Percentiles rank a stretch among this genome's conserved stretches.
Conservation (phyloP, 2,888 invertebrate genomes). For the Buathra laborator region DNA sequence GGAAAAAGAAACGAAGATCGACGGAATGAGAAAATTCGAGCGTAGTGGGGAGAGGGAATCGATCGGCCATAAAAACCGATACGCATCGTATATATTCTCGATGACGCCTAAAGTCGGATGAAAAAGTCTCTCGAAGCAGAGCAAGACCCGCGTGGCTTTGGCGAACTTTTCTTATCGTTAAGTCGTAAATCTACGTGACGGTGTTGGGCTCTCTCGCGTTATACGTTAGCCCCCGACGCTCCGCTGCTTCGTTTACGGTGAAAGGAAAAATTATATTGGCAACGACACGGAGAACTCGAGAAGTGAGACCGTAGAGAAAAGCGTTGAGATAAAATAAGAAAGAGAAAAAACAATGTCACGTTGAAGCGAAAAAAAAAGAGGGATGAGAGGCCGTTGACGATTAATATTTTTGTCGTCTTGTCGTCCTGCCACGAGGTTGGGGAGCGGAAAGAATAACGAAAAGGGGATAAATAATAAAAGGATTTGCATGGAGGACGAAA, state of each 20-base stretch:
- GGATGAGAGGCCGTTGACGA: too few species aligned
- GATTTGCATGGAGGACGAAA: conserved; percentile 16
- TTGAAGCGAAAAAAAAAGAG: not conserved
- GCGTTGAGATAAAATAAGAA: conserved; percentile 36
- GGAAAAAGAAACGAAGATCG: not conserved
- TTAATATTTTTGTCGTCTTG: too few species aligned
- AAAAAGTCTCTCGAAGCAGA: conserved; percentile 43
- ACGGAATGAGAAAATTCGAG: conserved; percentile 51
- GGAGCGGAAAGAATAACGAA: not conserved
- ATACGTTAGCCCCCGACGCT: conserved; percentile 1
- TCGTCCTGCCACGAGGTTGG: too few species aligned
- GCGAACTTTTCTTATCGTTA: conserved; percentile 62
- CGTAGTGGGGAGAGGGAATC: conserved; percentile 10
- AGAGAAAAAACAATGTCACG: conserved; percentile 2
- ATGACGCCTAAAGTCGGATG: conserved; percentile 52
- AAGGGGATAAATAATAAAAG: not conserved
- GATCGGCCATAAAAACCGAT: conserved; percentile 52
- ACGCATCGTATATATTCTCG: conserved; percentile 39
- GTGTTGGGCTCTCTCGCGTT: conserved; percentile 20
- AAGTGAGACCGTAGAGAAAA: conserved; percentile 1
- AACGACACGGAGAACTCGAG: conserved; percentile 28
- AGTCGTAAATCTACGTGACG: conserved; percentile 59
- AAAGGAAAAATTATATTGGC: conserved; percentile 53
- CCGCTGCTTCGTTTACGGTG: conserved; percentile 48
- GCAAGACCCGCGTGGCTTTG: conserved; percentile 33